A percentile compares a stretch with the other conserved stretches of the same genome.
Conservation (phyloP, 2,888 invertebrate species). For the Ennomos quercinarius region DNA sequence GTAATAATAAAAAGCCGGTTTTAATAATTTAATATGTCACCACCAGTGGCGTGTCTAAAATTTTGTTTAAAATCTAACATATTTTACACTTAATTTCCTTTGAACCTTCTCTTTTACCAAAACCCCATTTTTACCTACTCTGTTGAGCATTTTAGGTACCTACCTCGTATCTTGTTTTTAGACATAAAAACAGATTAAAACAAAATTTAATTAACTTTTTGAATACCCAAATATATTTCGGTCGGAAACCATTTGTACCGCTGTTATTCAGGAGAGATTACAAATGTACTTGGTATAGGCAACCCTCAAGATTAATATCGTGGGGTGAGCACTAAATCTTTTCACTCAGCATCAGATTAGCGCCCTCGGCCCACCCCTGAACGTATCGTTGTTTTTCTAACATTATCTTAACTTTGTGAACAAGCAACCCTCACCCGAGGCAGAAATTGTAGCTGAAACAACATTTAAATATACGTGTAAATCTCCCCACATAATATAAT, state of each 20-base stretch:
- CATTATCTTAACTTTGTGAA: conserved; percentile 71
- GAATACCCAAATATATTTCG: conserved; percentile 25
- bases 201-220: conserved; percentile 33
- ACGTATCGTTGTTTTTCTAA: conserved; percentile 74
- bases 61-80: too few species aligned
- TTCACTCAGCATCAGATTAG: conserved; percentile 78
- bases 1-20: too few species aligned
- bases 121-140: too few species aligned
- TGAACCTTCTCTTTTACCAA: too few species aligned
- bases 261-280: conserved; percentile 38
- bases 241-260: conserved; percentile 34
- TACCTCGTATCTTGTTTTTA: background rate
- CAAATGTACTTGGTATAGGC: conserved; percentile 39
- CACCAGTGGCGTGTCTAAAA: too few species aligned
- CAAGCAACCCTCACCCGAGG: conserved; percentile 52
- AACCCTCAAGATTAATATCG: conserved; percentile 64
- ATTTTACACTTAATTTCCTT: too few species aligned
- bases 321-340: conserved; percentile 74
- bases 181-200: conserved; percentile 18
- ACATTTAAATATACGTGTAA: conserved; percentile 54
- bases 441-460: conserved; percentile 60
- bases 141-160: background rate
- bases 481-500: conserved; percentile 37
- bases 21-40: too few species aligned
- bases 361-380: conserved; percentile 62